phyloP scores from a whole-genome alignment of 2,113 vertebrate genomes.

The Strix uralensis region DNA sequence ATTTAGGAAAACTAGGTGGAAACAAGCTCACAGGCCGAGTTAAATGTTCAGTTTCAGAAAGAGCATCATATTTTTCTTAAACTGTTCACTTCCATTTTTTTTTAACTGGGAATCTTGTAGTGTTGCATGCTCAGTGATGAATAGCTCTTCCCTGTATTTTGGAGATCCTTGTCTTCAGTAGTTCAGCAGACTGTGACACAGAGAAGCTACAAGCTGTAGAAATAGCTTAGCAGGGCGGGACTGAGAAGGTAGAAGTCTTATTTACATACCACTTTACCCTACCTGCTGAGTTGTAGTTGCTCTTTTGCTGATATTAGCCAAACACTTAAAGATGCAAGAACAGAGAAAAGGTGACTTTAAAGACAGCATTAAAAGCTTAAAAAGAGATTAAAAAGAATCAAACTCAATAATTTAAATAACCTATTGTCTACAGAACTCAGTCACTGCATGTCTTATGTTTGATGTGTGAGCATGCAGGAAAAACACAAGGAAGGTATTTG shows the following conservation, averaged over 20 bases:
- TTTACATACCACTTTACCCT: background rate
- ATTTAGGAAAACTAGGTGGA: background rate
- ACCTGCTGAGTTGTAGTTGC: fast-evolving
- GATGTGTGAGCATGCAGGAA: background rate
- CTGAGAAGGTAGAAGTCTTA: background rate
- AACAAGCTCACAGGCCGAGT: background rate
- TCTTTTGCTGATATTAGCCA: background rate
- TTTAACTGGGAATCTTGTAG: background rate
- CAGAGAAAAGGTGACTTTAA: fast-evolving
- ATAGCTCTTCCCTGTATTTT: background rate
- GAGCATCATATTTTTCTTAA: background rate
- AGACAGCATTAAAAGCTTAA: background rate
- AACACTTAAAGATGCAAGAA: background rate
- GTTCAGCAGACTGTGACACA: background rate
- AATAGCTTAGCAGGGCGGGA: background rate
- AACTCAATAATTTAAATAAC: background rate
- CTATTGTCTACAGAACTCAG: background rate
- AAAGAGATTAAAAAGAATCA: background rate
- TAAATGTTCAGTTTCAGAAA: background rate
- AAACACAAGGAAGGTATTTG: background rate
- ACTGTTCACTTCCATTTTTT: background rate
- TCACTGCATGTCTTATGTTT: background rate
- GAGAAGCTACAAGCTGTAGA: background rate
- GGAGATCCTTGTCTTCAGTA: background rate
- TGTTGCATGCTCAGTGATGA: background rate